phyloP scores from a whole-genome alignment of 2,888 invertebrate species.

The Boloria euphrosyne region DNA sequence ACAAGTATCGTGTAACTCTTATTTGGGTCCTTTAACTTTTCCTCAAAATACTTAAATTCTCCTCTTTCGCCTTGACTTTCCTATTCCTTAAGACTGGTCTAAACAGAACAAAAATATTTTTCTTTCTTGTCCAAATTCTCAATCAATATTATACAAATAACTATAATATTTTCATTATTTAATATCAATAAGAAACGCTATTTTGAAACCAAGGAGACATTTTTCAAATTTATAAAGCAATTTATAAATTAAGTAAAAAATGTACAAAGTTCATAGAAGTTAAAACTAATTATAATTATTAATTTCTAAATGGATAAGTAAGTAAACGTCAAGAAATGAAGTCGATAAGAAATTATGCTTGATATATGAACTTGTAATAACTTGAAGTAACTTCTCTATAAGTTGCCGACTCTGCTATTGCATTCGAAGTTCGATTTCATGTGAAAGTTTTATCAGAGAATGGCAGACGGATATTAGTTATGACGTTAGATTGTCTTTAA shows the following conservation, averaged over 20 bases:
- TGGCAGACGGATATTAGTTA: slow-evolving; percentile 31
- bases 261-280: neutral
- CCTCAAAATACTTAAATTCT: too few relatives aligned
- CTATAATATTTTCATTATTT: too few relatives aligned
- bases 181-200: too few relatives aligned
- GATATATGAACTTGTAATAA: slow-evolving; percentile 28
- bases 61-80: too few relatives aligned
- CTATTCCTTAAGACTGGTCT: too few relatives aligned
- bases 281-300: neutral
- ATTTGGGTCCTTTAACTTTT: too few relatives aligned
- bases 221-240: neutral
- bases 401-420: slow-evolving; percentile 32
- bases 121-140: too few relatives aligned
- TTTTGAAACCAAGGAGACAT: too few relatives aligned
- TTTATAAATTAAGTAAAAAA: neutral
- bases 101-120: too few relatives aligned
- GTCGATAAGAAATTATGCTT: slow-evolving; percentile 23
- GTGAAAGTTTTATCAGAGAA: slow-evolving; percentile 36
- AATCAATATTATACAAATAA: too few relatives aligned
- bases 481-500: neutral
- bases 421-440: slow-evolving; percentile 32
- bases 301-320: neutral
- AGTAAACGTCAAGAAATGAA: slow-evolving; percentile 10
- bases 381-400: slow-evolving; percentile 28
- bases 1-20: too few relatives aligned